Evolutionary conservation across 2,113 vertebrate genomes (phyloP).

Genomic region (Meleagris gallopavo): DNA sequence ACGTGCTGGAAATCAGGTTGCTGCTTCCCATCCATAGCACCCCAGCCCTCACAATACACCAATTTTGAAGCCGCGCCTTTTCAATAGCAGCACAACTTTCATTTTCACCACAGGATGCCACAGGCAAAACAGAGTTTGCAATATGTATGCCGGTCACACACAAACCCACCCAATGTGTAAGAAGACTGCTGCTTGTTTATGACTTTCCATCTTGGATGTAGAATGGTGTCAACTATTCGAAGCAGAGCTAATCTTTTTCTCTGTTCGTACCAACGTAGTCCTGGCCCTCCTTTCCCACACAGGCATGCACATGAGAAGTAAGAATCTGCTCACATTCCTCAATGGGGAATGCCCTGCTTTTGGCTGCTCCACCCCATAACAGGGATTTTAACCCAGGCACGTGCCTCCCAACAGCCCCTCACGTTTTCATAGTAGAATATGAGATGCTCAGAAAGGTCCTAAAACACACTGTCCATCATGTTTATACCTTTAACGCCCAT

Average conservation of each 20-base stretch:
- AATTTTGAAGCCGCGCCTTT: constrained; percentile 46
- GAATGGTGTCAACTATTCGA: constrained; percentile 8
- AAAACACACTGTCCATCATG: constrained; percentile 26
- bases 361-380: background rate
- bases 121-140: constrained; percentile 54
- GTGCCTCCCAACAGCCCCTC: background rate
- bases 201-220: background rate
- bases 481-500: constrained; percentile 22
- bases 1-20: constrained; percentile 50
- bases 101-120: constrained; percentile 71
- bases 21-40: constrained; percentile 33
- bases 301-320: background rate
- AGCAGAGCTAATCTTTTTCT: constrained; percentile 24
- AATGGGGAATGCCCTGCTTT: background rate
- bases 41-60: constrained; percentile 39
- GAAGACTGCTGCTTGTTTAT: constrained; percentile 58
- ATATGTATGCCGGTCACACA: constrained; percentile 75
- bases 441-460: background rate
- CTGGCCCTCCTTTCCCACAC: background rate
- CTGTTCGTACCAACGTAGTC: constrained; percentile 5
- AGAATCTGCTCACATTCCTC: background rate
- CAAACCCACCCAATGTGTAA: constrained; percentile 64
- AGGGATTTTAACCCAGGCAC: background rate
- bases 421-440: background rate
- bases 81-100: constrained; percentile 68